A percentile compares a stretch with the other conserved stretches of the same genome.
Conservation (phyloP, 2,113 vertebrate species). For the Scomber colias region DNA sequence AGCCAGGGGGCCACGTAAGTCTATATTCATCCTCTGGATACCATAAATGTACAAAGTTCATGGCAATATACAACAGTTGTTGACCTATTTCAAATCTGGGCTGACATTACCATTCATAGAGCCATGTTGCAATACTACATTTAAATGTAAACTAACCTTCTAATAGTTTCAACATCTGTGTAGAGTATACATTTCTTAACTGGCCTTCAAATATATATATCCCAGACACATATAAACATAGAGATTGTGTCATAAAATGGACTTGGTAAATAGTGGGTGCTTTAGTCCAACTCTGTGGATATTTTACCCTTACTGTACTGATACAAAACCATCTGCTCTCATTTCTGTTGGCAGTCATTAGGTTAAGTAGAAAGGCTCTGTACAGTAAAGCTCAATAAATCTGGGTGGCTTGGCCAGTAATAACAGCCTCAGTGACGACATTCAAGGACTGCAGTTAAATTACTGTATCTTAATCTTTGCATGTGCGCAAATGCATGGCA, state of each 20-base stretch:
- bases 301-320: conserved; percentile 31
- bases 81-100: too few species aligned
- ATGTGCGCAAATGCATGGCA: conserved; percentile 24
- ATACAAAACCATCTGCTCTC: conserved; percentile 68
- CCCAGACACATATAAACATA: conserved; percentile 7
- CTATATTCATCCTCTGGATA: too few species aligned
- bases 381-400: conserved; percentile 73
- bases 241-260: conserved; percentile 22
- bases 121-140: too few species aligned
- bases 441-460: conserved; percentile 40
- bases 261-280: conserved; percentile 6
- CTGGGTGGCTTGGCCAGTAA: conserved; percentile 57
- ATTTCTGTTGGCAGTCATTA: conserved; percentile 74
- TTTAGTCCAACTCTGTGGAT: conserved; percentile 32
- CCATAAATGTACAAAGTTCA: too few species aligned
- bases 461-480: conserved; percentile 45
- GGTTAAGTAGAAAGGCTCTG: conserved; percentile 69
- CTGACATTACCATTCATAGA: too few species aligned
- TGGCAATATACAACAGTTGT: too few species aligned
- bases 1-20: too few species aligned
- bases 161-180: conserved; percentile 11
- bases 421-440: conserved; percentile 53
- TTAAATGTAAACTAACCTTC: not conserved
- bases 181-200: conserved; percentile 13
- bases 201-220: conserved; percentile 19